These are phyloP conservation scores for Idaea straminata DNA, from an alignment of 2,888 invertebrate genomes.

Conservation along the genomic window DNA sequence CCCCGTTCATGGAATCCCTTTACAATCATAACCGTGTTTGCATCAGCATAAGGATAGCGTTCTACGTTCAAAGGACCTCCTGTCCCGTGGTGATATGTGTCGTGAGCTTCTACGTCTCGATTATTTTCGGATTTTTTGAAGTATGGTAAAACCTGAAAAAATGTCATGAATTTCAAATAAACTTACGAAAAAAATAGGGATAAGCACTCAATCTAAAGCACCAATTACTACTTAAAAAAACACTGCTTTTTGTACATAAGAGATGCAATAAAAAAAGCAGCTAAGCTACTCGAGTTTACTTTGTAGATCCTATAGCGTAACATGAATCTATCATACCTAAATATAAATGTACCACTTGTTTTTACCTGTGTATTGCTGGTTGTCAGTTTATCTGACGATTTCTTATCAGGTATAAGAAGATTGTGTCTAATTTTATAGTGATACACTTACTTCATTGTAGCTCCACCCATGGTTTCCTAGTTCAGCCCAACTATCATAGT, in stretches of 20 bases:
- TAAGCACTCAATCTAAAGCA: no score
- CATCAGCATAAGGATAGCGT: conserved; percentile 80
- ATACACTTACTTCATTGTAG: conserved; percentile 67
- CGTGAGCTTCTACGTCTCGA: conserved; percentile 66
- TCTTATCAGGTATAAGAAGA: neutral
- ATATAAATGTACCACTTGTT: no score
- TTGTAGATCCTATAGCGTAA: no score
- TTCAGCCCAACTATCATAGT: conserved; percentile 83
- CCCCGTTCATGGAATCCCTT: conserved; percentile 81
- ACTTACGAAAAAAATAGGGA: no score
- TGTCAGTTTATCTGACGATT: neutral
- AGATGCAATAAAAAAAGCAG: no score
- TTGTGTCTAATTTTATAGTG: neutral
- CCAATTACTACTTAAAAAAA: no score
- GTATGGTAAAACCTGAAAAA: conserved; percentile 80
- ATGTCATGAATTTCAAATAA: neutral
- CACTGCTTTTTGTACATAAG: no score
- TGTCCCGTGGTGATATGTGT: conserved; percentile 78
- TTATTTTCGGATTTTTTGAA: conserved; percentile 84
- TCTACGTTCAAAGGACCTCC: conserved; percentile 82
- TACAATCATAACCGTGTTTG: conserved; percentile 74
- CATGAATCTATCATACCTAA: no score
- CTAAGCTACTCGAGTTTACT: no score
- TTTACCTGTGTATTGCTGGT: neutral
- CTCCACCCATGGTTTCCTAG: conserved; percentile 82